Evolutionary conservation across 2,113 vertebrate species (phyloP).

Genomic region (Centropus bengalensis): DNA sequence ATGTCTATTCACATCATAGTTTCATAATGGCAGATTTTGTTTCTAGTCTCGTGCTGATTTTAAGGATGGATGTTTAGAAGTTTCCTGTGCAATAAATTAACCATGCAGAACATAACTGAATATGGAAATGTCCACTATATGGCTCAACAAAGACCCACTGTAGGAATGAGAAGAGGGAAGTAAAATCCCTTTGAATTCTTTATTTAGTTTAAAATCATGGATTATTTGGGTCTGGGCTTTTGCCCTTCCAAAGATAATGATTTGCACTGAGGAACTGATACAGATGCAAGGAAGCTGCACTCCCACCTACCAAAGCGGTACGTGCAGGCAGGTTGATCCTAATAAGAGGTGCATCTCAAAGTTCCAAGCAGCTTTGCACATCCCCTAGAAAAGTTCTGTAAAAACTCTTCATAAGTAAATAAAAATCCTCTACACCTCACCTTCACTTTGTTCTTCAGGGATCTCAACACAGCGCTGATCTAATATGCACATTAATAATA

Average conservation of each 20-base stretch:
- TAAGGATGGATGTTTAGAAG: not conserved
- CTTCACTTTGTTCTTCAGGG: not conserved
- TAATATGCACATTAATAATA: not conserved
- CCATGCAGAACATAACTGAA: not conserved
- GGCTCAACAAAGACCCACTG: not conserved
- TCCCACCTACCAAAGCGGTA: not conserved
- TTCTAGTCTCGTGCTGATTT: not conserved
- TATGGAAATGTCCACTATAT: not conserved
- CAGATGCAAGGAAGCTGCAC: not conserved
- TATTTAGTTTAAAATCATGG: not conserved
- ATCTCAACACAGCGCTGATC: not conserved
- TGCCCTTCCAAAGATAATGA: not conserved
- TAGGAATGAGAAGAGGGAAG: not conserved
- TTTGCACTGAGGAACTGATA: not conserved
- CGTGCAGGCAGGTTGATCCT: not conserved
- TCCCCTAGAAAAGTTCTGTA: not conserved
- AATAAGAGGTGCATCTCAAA: not conserved
- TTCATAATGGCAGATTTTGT: not conserved
- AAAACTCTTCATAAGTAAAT: not conserved
- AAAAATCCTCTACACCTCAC: not conserved
- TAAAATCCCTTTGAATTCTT: not conserved
- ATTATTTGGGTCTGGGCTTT: not conserved
- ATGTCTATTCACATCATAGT: not conserved
- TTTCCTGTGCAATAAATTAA: not conserved
- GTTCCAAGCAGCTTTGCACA: not conserved